phyloP scores from a whole-genome alignment of 1,140 invertebrate genomes.

The Doryteuthis pealeii region DNA sequence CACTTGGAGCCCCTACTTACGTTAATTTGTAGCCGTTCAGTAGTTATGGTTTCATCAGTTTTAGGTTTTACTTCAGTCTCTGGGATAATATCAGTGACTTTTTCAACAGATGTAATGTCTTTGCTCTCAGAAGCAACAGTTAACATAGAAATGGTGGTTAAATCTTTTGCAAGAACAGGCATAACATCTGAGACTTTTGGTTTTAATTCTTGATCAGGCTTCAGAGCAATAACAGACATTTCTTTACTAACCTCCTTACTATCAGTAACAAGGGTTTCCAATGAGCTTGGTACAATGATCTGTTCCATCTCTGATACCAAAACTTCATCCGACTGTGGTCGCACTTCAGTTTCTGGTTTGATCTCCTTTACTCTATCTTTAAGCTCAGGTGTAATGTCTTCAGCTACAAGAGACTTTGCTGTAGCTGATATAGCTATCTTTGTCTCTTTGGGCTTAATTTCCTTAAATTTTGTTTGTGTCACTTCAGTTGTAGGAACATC shows the following conservation, averaged over 20 bases:
- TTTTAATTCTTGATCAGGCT: conserved; percentile 21
- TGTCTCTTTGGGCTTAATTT: background rate
- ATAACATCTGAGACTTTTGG: background rate
- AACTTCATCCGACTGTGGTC: too few species aligned
- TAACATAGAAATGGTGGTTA: too few species aligned
- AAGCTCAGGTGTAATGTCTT: background rate
- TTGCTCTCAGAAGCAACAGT: too few species aligned
- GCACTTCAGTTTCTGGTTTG: conserved; percentile 20
- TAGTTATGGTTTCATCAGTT: too few species aligned
- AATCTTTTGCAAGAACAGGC: too few species aligned
- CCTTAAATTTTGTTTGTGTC: background rate
- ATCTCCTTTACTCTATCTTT: conserved; percentile 18
- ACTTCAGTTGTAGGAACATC: background rate
- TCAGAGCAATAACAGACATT: conserved; percentile 14
- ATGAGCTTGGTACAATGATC: conserved; percentile 19
- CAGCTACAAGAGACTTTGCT: conserved; percentile 2
- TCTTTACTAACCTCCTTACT: background rate
- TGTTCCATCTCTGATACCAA: conserved; percentile 14
- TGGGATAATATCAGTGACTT: too few species aligned
- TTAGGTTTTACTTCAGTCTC: too few species aligned
- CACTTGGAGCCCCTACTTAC: too few species aligned
- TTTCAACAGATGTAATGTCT: too few species aligned
- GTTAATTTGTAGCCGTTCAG: too few species aligned
- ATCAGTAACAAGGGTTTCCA: background rate
- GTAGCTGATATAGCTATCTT: conserved; percentile 3